Conservation (phyloP, 2,888 invertebrate species). For the Platycheirus albimanus region DNA sequence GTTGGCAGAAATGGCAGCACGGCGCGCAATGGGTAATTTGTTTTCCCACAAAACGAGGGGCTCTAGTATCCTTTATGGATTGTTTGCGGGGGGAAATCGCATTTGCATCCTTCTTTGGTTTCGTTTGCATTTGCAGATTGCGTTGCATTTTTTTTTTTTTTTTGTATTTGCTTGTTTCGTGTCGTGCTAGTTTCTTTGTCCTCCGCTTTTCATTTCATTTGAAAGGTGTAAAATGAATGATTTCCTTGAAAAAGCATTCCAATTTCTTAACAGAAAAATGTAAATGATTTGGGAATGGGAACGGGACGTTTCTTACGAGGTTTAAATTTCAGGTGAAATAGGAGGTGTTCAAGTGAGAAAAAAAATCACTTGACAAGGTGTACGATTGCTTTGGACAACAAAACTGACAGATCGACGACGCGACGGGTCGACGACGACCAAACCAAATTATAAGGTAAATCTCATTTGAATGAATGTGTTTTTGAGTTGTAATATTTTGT, state of each 20-base stretch:
- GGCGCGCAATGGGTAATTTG: conserved; percentile 52
- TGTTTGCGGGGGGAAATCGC: conserved; percentile 53
- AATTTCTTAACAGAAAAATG: conserved; percentile 28
- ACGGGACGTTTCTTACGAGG: not conserved
- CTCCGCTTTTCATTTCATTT: conserved; percentile 41
- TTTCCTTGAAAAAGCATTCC: conserved; percentile 52
- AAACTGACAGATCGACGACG: conserved; percentile 5
- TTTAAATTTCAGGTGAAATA: conserved; percentile 26
- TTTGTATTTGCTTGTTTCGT: not conserved
- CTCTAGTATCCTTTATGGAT: conserved; percentile 26
- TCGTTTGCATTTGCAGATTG: conserved; percentile 65
- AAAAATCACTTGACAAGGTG: conserved; percentile 26
- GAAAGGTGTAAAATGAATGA: conserved; percentile 52
- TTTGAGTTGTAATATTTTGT: conserved; percentile 29
- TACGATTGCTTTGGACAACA: not conserved
- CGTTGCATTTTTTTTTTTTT: conserved; percentile 58
- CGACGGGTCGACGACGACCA: no score
- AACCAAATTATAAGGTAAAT: conserved; percentile 32
- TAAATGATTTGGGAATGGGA: not conserved
- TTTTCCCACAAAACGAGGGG: conserved; percentile 43
- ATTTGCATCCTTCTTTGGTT: conserved; percentile 66
- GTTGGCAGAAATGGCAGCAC: conserved; percentile 13
- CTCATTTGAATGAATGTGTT: conserved; percentile 26
- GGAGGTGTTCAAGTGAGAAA: conserved; percentile 31
- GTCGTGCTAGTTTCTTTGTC: not conserved